These are phyloP conservation scores for Nycticryphes semicollaris DNA, from an alignment of 2,113 vertebrate genomes.

Conservation along the genomic window DNA sequence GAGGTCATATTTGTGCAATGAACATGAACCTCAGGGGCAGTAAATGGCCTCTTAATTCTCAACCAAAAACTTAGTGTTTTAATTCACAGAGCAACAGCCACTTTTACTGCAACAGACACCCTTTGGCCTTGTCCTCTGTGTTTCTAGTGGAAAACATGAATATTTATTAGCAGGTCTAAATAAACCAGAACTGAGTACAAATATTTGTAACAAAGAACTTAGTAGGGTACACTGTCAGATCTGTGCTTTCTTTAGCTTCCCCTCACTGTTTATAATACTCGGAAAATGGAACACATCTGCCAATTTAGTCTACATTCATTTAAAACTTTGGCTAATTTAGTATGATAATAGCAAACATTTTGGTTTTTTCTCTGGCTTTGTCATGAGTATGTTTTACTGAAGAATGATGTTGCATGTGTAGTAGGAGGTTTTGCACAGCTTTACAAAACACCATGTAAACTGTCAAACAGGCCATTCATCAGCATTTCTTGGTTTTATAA, in stretches of 20 bases:
- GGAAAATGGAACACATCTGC: background rate
- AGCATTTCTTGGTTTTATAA: background rate
- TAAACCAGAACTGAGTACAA: constrained; percentile 5
- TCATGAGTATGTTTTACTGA: background rate
- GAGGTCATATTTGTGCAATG: background rate
- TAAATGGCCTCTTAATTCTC: background rate
- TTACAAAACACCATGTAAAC: background rate
- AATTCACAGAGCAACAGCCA: background rate
- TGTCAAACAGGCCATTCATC: background rate
- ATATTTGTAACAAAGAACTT: constrained; percentile 4
- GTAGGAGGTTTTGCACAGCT: background rate
- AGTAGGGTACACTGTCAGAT: background rate
- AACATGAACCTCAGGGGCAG: background rate
- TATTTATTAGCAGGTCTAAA: background rate
- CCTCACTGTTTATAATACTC: background rate
- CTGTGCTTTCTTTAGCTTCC: background rate
- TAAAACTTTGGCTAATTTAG: background rate
- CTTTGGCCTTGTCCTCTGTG: background rate
- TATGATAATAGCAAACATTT: background rate
- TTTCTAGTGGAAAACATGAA: background rate
- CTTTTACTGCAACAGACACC: background rate
- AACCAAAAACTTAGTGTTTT: background rate
- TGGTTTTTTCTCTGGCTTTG: background rate
- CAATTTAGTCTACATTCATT: background rate
- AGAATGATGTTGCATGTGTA: background rate